A percentile compares a stretch with the other conserved stretches of the same genome.
These are phyloP conservation scores for Neodontobutis hainanensis DNA, from an alignment of 2,113 vertebrate species.

Conservation along the genomic window DNA sequence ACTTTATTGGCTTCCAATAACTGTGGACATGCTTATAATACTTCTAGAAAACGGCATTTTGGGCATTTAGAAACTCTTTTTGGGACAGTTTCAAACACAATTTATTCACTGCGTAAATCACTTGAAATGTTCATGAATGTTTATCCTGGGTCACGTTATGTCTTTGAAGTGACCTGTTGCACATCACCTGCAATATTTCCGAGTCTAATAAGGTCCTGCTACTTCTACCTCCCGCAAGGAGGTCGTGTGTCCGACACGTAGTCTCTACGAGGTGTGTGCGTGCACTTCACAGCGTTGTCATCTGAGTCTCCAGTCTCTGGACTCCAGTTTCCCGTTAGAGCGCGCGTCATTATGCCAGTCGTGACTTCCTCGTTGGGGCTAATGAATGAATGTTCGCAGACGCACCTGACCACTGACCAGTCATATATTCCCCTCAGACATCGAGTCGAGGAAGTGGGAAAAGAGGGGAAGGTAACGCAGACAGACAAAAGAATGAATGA, in stretches of 20 bases:
- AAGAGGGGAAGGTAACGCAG: not conserved
- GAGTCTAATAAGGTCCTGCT: conserved; percentile 4
- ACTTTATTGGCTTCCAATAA: not conserved
- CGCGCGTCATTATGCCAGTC: conserved; percentile 15
- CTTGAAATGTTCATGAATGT: not conserved
- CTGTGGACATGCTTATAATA: not conserved
- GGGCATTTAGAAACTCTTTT: not conserved
- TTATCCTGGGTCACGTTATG: not conserved
- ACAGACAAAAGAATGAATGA: too few relatives aligned
- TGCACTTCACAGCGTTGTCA: conserved; percentile 47
- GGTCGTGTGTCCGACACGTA: conserved; percentile 73
- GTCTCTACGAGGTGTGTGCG: conserved; percentile 40
- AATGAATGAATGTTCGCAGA: conserved; percentile 4
- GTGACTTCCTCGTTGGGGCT: conserved; percentile 4
- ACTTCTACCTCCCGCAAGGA: conserved; percentile 4
- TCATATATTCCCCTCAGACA: not conserved
- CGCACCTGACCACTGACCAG: not conserved
- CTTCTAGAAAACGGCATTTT: not conserved
- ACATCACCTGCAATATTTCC: not conserved
- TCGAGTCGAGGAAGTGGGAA: not conserved
- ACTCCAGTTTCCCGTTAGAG: not conserved
- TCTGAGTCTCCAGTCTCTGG: too few relatives aligned
- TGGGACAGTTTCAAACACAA: too few relatives aligned
- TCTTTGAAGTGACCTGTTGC: not conserved
- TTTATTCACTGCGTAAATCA: not conserved